Base-by-base conservation (phyloP, 2,888 invertebrate species). In the Pedicia rivosa region DNA sequence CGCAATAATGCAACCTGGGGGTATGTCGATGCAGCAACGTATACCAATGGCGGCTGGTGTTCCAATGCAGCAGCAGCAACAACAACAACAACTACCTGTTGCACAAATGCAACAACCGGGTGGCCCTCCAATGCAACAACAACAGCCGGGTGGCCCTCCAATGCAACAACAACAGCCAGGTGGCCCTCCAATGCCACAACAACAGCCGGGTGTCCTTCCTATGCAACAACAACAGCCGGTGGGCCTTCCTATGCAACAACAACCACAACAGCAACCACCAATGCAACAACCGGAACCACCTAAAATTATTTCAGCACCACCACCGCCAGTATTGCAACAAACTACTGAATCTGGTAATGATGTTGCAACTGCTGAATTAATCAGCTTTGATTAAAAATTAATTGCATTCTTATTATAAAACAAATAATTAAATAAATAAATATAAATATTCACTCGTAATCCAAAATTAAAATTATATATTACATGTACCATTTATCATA, bases 311-410 rank as follows among this genome's bases (percentile, higher is more conserved):
- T 51, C 50, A 43, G 35, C 44, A 10, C 50, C 49, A 31, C 48
- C 47, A 31, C 46, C 46, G 27, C 50, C 49, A 31, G 47, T 46
- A 31, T 46, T 45, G 27, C 49, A 48, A 16, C 48, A 43, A 28
- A 17, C 35, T 5, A 19, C 51, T n/a, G 52, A 52, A 13, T 53
- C 54, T 12, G 54, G 65, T 31, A 45, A 54, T 14, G 67, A 67
- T 44, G 64, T 69, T 2, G 67, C 69, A 48, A 81, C 81, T 3
- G 83, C 78, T 12, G 84, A 84, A 59, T 65, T 86, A 25, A 86
- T 86, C 45, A 78, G 76, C 53, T 86, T 86, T 48, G 84, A 84
- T 65, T 84, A 66, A 70, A 53, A 34, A 38, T 27, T 24, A 13
- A 20, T 6, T 20, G 24, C n/a, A 24, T 10, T 10, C 8, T 31